Base-by-base conservation (phyloP, 2,888 invertebrate species). In the Magallana nippona region DNA sequence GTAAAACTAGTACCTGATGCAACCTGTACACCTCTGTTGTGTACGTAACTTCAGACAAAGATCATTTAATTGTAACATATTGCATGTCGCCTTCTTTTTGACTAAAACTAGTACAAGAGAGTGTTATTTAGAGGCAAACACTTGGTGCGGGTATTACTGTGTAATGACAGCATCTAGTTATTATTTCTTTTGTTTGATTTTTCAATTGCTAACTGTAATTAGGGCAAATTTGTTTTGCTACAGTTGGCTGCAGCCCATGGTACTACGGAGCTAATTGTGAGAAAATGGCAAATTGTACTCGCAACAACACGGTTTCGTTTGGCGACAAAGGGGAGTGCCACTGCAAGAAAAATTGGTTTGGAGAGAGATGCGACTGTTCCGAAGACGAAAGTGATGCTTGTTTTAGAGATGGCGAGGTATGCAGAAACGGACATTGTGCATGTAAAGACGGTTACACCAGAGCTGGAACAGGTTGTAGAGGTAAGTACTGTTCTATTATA, bases 291-390 rank as follows among this genome's bases (percentile, higher is more conserved):
- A 27, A 71, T 15, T 71, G 63, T 11, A 71, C 32, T 27, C 63
- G 22, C 5, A 27, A 13, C 13, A 71, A 71, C 32, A 71, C 63
- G 1, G 13, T 71, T 27, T 71, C 63, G 32, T 71, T 71, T 71
- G 63, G 32, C 27, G 10, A 19, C 22, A 27, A 27, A 27, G 63
- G 32, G 5, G 2, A 27, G 22, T 71, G 63, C 27, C 22, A 27
- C 63, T 71, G 63, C 63, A 71, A 71, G 27, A 13, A 0, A 71
- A 71, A 71, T 71, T 71, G 63, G 63, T 71, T 27, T 71, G 63
- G 63, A 15, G 63, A 27, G 1, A 22, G 15, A 11, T 71, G 63
- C 32, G 27, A 32, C 15, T 71, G 63, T 71, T 27, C 63, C 15
- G 10, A 71, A 27, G 10, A 13, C 32, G 22, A 71, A 71, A 71